These are phyloP conservation scores for Vicugna pacos DNA, from an alignment of 2,113 vertebrate genomes.

Conservation along the genomic window DNA sequence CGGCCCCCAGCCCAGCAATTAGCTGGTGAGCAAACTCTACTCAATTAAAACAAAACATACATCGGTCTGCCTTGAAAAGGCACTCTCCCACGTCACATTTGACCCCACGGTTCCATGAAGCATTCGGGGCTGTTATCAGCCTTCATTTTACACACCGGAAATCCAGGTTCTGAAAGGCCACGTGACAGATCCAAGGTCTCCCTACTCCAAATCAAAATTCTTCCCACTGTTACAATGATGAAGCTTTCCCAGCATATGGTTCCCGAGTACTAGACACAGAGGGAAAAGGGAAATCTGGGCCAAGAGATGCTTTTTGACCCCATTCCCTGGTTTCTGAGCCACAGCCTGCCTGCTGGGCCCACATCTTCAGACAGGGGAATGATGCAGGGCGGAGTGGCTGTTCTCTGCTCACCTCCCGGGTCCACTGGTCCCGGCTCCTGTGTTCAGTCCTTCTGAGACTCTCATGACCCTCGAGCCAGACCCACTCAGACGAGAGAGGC, in stretches of 20 bases:
- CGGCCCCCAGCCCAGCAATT: neutral
- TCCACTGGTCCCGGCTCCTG: neutral
- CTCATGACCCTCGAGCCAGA: neutral
- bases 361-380: neutral
- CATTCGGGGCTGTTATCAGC: neutral
- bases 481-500: neutral
- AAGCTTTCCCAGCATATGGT: neutral
- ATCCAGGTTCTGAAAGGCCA: neutral
- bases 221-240: neutral
- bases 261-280: neutral
- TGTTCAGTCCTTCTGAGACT: neutral
- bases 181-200: neutral
- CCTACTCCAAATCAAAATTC: neutral
- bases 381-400: accelerated
- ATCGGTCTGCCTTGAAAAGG: neutral
- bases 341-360: accelerated
- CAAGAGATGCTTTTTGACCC: neutral
- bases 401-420: neutral
- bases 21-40: neutral
- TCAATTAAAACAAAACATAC: neutral
- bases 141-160: neutral
- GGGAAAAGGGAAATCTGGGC: neutral
- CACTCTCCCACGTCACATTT: neutral
- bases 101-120: neutral
- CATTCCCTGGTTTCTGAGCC: neutral